phyloP scores from a whole-genome alignment of 2,888 invertebrate species.

The Pasiphila rectangulata region DNA sequence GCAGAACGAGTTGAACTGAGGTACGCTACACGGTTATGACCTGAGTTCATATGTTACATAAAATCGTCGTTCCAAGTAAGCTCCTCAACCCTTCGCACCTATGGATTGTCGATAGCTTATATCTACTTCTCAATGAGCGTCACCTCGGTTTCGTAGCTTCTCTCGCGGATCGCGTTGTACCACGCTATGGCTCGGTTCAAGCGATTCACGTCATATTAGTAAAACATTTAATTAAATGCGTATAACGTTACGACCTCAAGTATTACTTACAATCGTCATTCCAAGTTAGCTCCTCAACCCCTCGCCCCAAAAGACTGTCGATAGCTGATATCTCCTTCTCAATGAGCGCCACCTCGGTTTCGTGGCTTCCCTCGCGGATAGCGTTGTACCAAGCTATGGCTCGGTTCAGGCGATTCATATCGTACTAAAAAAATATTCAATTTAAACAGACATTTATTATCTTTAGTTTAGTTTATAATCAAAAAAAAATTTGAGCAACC shows the following conservation, averaged over 20 bases:
- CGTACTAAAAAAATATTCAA: slow-evolving; percentile 54
- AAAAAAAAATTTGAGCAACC: no score
- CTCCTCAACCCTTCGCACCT: slow-evolving; percentile 84
- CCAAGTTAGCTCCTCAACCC: slow-evolving; percentile 89
- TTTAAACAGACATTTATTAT: background rate
- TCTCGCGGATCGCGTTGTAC: no score
- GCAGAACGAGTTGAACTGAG: no score
- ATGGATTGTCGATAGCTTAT: slow-evolving; percentile 84
- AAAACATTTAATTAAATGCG: background rate
- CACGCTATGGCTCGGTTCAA: slow-evolving; percentile 83
- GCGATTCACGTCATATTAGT: slow-evolving; percentile 77
- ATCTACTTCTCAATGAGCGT: slow-evolving; percentile 89
- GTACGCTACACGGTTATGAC: no score
- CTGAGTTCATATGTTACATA: slow-evolving; percentile 67
- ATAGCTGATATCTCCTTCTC: slow-evolving; percentile 87
- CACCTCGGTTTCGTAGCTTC: slow-evolving; percentile 90
- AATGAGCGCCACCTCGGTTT: slow-evolving; percentile 89
- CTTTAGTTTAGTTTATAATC: no score
- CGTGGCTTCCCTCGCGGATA: slow-evolving; percentile 85
- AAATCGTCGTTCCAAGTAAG: slow-evolving; percentile 92
- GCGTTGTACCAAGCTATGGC: slow-evolving; percentile 92
- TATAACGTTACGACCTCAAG: no score
- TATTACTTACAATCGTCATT: slow-evolving; percentile 86
- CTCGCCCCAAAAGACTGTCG: slow-evolving; percentile 84
- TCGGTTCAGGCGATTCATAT: slow-evolving; percentile 79